Conservation (phyloP, 2,888 invertebrate genomes). For the Oscheius sp. region DNA sequence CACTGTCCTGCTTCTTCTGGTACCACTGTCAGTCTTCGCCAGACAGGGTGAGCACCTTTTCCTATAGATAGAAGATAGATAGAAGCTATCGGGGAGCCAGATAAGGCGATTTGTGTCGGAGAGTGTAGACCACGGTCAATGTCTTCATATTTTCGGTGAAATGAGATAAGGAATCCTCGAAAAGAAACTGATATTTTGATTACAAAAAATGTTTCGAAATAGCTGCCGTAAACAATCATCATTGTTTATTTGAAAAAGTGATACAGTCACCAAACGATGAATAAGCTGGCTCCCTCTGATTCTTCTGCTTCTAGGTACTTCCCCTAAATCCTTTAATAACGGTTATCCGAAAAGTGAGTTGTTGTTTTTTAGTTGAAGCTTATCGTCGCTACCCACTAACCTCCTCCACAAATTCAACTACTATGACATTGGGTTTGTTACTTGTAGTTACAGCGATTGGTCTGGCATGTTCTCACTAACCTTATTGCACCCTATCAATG, state of each 20-base stretch:
- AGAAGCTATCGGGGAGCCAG: constrained; percentile 1
- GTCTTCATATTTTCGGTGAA: too few species aligned
- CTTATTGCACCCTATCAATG: not conserved
- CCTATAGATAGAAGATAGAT: not conserved
- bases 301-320: not conserved
- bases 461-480: not conserved
- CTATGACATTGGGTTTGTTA: too few species aligned
- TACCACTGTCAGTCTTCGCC: constrained; percentile 1
- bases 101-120: constrained; percentile 15
- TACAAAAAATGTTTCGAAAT: too few species aligned
- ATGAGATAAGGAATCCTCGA: too few species aligned
- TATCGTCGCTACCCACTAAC: constrained; percentile 3
- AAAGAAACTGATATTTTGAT: too few species aligned
- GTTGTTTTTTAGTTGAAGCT: constrained; percentile 3
- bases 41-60: constrained; percentile 25
- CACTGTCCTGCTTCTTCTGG: not conserved
- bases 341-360: constrained; percentile 1
- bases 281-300: not conserved
- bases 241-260: too few species aligned
- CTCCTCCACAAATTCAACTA: constrained; percentile 3
- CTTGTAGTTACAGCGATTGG: too few species aligned
- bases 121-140: constrained; percentile 10
- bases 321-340: not conserved
- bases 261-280: too few species aligned
- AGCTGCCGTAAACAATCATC: too few species aligned